phyloP scores from a whole-genome alignment of 2,888 invertebrate genomes.

The Drosophila mulleri region DNA sequence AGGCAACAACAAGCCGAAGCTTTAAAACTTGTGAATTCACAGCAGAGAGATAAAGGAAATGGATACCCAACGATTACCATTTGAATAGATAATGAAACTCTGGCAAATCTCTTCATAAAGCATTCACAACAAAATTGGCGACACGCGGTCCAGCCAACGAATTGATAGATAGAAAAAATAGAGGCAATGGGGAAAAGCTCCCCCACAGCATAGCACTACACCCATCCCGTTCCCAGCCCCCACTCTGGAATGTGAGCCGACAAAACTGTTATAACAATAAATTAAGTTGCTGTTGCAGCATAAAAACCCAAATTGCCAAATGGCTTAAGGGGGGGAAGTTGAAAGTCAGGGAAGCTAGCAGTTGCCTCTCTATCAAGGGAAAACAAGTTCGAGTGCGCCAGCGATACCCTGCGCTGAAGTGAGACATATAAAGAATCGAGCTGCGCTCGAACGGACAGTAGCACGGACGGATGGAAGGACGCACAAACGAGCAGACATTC shows the following conservation, averaged over 20 bases:
- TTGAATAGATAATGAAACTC: constrained; percentile 59
- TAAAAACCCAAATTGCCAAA: constrained; percentile 69
- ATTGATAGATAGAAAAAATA: constrained; percentile 21
- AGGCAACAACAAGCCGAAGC: constrained; percentile 18
- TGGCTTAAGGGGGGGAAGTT: constrained; percentile 43
- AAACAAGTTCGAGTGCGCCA: background rate
- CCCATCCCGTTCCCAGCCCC: background rate
- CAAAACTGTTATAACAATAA: constrained; percentile 74
- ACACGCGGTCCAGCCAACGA: constrained; percentile 41
- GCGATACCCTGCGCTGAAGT: background rate
- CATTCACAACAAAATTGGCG: constrained; percentile 56
- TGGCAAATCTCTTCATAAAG: constrained; percentile 54
- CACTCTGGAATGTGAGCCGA: constrained; percentile 42
- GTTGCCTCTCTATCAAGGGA: background rate
- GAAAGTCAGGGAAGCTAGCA: background rate
- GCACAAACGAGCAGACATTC: background rate
- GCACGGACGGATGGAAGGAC: background rate
- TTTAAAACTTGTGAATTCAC: constrained; percentile 15
- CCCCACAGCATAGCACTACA: background rate
- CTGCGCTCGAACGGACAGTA: too few relatives aligned
- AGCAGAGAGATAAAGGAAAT: constrained; percentile 7
- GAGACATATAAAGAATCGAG: too few relatives aligned
- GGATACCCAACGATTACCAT: constrained; percentile 20
- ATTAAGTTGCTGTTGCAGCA: constrained; percentile 79
- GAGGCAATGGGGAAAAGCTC: constrained; percentile 2